Evolutionary conservation across 2,113 vertebrate species (phyloP).

Genomic region (Todiramphus chloris): DNA sequence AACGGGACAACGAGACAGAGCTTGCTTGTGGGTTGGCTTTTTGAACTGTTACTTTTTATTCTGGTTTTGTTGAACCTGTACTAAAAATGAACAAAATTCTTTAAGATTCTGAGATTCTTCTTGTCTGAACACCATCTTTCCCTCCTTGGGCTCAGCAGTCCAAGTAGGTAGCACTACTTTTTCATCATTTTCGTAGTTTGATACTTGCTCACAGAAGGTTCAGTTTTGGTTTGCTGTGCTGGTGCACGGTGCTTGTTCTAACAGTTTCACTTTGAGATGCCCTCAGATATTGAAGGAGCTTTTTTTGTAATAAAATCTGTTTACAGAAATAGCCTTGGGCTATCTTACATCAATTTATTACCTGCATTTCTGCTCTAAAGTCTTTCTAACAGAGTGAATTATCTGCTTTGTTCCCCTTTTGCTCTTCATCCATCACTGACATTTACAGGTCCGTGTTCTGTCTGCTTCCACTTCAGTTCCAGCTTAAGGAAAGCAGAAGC

Average conservation of each 20-base stretch:
- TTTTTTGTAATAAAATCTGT: neutral
- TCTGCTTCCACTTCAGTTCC: neutral
- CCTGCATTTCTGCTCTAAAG: neutral
- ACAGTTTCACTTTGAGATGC: neutral
- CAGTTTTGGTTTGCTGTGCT: neutral
- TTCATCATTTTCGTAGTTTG: neutral
- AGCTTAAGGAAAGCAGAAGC: neutral
- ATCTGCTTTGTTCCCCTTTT: neutral
- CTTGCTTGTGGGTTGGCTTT: neutral
- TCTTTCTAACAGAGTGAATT: neutral
- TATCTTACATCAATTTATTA: neutral
- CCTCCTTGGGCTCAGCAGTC: neutral
- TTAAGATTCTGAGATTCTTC: neutral
- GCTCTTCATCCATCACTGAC: neutral
- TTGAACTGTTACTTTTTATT: neutral
- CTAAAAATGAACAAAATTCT: neutral
- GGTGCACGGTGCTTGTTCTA: neutral
- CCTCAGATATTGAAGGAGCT: neutral
- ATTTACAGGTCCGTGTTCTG: slow-evolving; percentile 6
- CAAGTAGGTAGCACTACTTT: neutral
- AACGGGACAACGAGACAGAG: neutral
- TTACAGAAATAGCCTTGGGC: neutral
- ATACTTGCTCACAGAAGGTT: neutral
- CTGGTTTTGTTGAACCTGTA: neutral
- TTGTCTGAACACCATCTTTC: neutral